Conservation (phyloP, 2,797 vertebrate species). For the Pelodytes ibericus region DNA sequence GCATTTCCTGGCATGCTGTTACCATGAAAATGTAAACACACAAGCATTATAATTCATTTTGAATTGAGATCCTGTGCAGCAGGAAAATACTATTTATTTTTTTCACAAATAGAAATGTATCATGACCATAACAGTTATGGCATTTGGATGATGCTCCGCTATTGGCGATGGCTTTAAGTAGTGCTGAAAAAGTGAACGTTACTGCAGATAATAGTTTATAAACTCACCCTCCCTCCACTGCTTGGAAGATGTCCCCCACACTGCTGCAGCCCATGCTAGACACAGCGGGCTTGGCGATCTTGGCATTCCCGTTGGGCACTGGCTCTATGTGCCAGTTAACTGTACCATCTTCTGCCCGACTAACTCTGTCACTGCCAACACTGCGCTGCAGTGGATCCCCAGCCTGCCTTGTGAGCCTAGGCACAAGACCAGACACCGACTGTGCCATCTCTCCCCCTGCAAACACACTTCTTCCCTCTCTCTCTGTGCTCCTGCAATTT, state of each 20-base stretch:
- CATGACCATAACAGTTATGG: too few relatives aligned
- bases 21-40: too few relatives aligned
- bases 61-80: too few relatives aligned
- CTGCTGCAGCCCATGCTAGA: background rate
- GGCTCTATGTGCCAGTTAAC: background rate
- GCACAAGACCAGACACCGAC: background rate
- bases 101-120: too few relatives aligned
- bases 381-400: background rate
- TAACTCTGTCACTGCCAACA: background rate
- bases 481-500: background rate
- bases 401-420: background rate
- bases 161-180: too few relatives aligned
- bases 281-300: background rate
- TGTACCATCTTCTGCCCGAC: background rate
- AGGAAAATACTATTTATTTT: too few relatives aligned
- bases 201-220: background rate
- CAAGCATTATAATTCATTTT: too few relatives aligned
- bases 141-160: too few relatives aligned
- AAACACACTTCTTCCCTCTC: background rate
- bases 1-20: too few relatives aligned
- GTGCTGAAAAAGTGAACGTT: too few relatives aligned
- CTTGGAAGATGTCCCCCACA: constrained; percentile 1
- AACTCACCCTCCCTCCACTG: constrained; percentile 20
- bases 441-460: constrained; percentile 1
- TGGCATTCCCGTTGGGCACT: background rate